Base-by-base conservation (phyloP, 2,888 invertebrate genomes). In the Hydrotaea diabolus region DNA sequence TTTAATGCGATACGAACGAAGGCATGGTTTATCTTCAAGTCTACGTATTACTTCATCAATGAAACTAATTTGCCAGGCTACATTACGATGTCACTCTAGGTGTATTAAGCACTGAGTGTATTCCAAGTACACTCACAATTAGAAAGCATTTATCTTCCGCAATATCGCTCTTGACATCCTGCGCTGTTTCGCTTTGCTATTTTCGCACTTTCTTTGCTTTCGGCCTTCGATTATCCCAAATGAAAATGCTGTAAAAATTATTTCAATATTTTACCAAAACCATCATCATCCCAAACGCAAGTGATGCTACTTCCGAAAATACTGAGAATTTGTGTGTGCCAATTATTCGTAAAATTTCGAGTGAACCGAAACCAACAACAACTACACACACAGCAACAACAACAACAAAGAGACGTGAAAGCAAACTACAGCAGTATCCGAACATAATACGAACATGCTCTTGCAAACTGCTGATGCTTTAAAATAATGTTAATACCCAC, bases 371-470 rank as follows among this genome's bases (percentile, higher is more conserved):
- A 15, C 36, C 64, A 57, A 13, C 1, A 4, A n/a, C n/a, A n/a
- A n/a, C n/a, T n/a, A n/a, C n/a, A n/a, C n/a, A n/a, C n/a, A n/a
- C n/a, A n/a, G 15, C 36, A 62, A 62, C n/a, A 64, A 64, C 19
- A 64, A 62, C 21, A 0, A 57, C 7, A 2, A 57, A 9, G 36
- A n/a, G 13, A 62, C 31, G 19, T 62, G n/a, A 15, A 64, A 36
- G 36, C 39, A 31, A 57, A 36, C 17, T 39, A 43, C 39, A 9
- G 19, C 66, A 66, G 43, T 15, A 39, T 66, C 23, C 23, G 13
- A 23, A 69, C 43, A 69, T 23, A n/a, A 69, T 69, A 21, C 69
- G 39, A 43, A 11, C 21, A 21, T 66, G 66, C 9, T 39, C 66
- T 39, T 66, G 66, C 43, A 19, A 46, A 17, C 23, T 69, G 21